A percentile compares a stretch with the other conserved stretches of the same genome.
Conservation (phyloP, 2,888 invertebrate species). For the Andricus curvator region DNA sequence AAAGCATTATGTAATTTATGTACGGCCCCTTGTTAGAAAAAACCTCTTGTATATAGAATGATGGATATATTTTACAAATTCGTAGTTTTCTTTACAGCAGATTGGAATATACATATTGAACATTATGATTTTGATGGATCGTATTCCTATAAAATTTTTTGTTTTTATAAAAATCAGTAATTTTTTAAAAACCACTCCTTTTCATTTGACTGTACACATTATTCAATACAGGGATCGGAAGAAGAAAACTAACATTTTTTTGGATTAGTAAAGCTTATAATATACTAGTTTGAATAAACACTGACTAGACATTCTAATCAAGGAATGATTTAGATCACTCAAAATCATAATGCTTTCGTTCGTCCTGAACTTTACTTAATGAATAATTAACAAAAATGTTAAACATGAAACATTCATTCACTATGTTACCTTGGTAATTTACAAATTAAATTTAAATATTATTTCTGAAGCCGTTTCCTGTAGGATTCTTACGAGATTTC, state of each 20-base stretch:
- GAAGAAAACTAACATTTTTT: background rate
- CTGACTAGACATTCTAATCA: background rate
- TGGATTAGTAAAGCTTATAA: background rate
- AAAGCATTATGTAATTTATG: too few species aligned
- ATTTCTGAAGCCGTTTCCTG: background rate
- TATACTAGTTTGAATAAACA: background rate
- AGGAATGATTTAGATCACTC: background rate
- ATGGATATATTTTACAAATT: conserved; percentile 15
- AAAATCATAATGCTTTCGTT: conserved; percentile 14
- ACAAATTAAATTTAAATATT: background rate
- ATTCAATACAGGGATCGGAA: background rate
- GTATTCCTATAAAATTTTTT: background rate
- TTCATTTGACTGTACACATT: background rate
- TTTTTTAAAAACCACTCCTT: background rate
- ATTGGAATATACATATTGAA: conserved; percentile 2
- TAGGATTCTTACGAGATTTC: background rate
- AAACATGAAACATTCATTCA: background rate
- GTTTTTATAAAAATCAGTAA: background rate
- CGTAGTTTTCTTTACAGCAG: conserved; percentile 2
- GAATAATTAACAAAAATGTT: conserved; percentile 10
- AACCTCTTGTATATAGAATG: background rate
- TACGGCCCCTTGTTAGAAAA: background rate
- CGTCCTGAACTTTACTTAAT: background rate
- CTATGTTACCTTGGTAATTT: background rate
- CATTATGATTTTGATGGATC: conserved; percentile 11